Percentiles rank a stretch among this genome's conserved stretches.
Conservation (phyloP, 2,888 invertebrate genomes). For the Eupeodes luniger region DNA sequence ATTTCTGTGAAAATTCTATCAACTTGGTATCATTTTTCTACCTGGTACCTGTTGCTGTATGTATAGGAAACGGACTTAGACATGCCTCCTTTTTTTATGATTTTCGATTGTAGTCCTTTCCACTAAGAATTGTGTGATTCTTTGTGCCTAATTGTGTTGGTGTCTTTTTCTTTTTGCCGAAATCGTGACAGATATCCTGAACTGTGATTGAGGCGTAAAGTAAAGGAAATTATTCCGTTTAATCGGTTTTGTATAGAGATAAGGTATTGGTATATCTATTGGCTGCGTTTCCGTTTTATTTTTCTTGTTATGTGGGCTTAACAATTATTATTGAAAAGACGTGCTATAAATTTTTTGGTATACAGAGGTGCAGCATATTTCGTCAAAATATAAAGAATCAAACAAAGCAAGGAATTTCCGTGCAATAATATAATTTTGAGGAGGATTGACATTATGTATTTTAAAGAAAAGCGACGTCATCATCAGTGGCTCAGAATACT, state of each 20-base stretch:
- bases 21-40: neutral
- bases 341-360: constrained; percentile 45
- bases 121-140: constrained; percentile 46
- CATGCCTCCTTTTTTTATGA: constrained; percentile 25
- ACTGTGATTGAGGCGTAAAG: constrained; percentile 65
- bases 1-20: neutral
- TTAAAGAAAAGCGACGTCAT: too few species aligned
- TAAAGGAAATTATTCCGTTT: constrained; percentile 68
- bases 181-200: constrained; percentile 71
- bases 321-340: constrained; percentile 33
- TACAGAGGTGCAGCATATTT: neutral
- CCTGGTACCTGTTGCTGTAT: constrained; percentile 29
- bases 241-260: constrained; percentile 55
- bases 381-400: too few species aligned
- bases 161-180: constrained; percentile 31
- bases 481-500: too few species aligned
- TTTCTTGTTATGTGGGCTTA: constrained; percentile 27
- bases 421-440: too few species aligned
- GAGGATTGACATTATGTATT: too few species aligned
- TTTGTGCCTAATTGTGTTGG: constrained; percentile 17
- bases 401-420: too few species aligned
- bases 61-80: neutral
- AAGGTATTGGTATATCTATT: neutral
- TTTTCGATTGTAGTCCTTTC: constrained; percentile 38
- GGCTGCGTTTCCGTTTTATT: constrained; percentile 62